Evolutionary conservation across 2,888 invertebrate genomes (phyloP).

Genomic region (Orchesella flavescens): DNA sequence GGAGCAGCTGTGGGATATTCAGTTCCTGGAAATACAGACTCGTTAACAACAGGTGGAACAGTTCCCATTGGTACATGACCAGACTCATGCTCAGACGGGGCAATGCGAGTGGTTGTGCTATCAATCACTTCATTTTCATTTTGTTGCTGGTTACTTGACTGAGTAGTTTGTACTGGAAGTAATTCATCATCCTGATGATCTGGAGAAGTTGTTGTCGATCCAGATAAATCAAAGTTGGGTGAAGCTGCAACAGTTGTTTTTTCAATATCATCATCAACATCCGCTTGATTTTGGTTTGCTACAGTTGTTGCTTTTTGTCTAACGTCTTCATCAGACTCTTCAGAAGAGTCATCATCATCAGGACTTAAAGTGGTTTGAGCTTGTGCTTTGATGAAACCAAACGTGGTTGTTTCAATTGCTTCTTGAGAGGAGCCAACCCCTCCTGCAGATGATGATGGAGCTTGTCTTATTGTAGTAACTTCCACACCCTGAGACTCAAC

Average conservation of each 20-base stretch:
- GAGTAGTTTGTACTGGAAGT: background rate
- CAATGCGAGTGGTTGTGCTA: background rate
- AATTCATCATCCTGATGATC: slow-evolving; percentile 29
- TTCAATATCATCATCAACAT: slow-evolving; percentile 9
- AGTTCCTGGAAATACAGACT: background rate
- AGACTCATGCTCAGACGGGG: background rate
- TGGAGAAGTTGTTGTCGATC: slow-evolving; percentile 10
- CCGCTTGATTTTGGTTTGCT: background rate
- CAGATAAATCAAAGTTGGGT: background rate
- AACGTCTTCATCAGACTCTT: slow-evolving; percentile 51
- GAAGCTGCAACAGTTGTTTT: slow-evolving; percentile 14
- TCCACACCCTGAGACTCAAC: slow-evolving; percentile 33
- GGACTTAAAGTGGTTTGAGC: slow-evolving; percentile 15
- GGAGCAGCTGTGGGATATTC: slow-evolving; percentile 2
- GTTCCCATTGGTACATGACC: background rate
- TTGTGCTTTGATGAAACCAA: background rate
- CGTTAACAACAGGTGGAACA: background rate
- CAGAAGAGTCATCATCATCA: background rate
- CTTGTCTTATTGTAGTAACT: slow-evolving; percentile 15
- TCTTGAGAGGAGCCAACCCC: slow-evolving; percentile 17
- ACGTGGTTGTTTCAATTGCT: slow-evolving; percentile 32
- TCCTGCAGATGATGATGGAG: background rate
- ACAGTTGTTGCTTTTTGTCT: slow-evolving; percentile 26
- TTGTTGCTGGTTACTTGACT: background rate
- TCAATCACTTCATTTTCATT: background rate